Conservation (phyloP, 2,113 vertebrate genomes). For the Melanotaenia duboulayi region DNA sequence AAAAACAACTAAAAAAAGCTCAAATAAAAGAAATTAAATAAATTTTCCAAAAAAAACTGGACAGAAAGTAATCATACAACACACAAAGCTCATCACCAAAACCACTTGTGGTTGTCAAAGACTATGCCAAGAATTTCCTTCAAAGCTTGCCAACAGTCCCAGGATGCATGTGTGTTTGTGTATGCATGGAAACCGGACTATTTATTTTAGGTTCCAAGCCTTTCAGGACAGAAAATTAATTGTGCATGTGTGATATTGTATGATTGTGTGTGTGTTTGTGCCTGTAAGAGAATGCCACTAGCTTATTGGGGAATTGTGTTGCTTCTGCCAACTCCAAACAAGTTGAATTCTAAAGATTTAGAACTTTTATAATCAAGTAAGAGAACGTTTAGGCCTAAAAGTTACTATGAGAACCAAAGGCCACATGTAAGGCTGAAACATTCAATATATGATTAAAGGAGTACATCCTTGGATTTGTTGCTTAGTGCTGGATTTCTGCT, state of each 20-base stretch:
- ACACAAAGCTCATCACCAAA: neutral
- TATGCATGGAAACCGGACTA: constrained; percentile 10
- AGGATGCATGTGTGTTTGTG: constrained; percentile 22
- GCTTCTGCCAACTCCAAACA: constrained; percentile 37
- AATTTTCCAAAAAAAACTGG: neutral
- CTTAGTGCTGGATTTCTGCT: neutral
- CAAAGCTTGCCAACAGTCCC: constrained; percentile 52
- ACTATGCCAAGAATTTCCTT: constrained; percentile 48
- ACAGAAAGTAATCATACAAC: neutral
- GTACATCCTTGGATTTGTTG: no score
- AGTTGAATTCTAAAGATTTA: constrained; percentile 29
- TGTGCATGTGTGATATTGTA: constrained; percentile 2
- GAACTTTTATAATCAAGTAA: constrained; percentile 7
- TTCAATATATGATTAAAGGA: no score
- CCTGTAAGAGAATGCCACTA: constrained; percentile 50
- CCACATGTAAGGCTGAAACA: no score
- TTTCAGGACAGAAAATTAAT: constrained; percentile 28
- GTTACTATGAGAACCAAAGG: no score
- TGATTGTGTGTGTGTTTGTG: neutral
- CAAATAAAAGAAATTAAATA: neutral
- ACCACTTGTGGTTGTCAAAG: neutral
- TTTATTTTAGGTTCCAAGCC: constrained; percentile 37
- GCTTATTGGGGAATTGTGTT: constrained; percentile 32
- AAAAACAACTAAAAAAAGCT: neutral
- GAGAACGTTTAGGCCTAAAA: no score